Base-by-base conservation (phyloP, 2,797 vertebrate genomes). In the Heliangelus exortis region DNA sequence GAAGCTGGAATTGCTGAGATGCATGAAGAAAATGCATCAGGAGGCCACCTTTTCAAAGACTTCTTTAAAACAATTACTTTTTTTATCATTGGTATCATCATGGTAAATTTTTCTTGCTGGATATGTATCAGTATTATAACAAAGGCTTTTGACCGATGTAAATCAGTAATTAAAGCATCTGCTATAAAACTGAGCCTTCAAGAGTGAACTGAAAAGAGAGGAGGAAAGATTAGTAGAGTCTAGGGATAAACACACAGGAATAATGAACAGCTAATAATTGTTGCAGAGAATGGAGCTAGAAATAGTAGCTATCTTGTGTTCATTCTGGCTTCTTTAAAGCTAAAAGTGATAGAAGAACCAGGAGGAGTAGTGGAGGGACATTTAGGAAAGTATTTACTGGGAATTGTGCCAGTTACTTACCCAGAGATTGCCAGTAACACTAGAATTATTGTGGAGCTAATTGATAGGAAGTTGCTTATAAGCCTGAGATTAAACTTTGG, bases 401-500 rank as follows among this genome's bases (percentile, higher is more conserved):
- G 50, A 77, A 29, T 61, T 34, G 25, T 74, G 57, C n/a, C 20
- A 0, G 0, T 58, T 78, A 34, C 13, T 45, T 75, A 36, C 9
- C 9, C 34, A 61, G 36, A 57, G 14, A 12, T 71, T 71, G 54
- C 34, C 48, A 22, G 28, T 85, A 80, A 61, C 39, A 55, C 4
- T 41, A 29, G 19, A 69, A 50, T 90, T 86, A 55, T 3, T 79
- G 23, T 65, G 63, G 22, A 58, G 8, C 25, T 89, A 48, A 66
- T 89, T 87, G 63, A 31, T 75, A 9, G 1, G 7, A 12, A n/a
- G 1, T 3, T 84, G 12, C 7, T 81, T 65, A 28, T 5, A 7
- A 86, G 19, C 31, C 23, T 15, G 41, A 54, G 34, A 22, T 76
- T 51, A 62, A 66, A 51, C 28, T 48, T 84, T 22, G 21, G 73